phyloP scores from a whole-genome alignment of 2,797 vertebrate genomes.

The Trematomus bernacchii region DNA sequence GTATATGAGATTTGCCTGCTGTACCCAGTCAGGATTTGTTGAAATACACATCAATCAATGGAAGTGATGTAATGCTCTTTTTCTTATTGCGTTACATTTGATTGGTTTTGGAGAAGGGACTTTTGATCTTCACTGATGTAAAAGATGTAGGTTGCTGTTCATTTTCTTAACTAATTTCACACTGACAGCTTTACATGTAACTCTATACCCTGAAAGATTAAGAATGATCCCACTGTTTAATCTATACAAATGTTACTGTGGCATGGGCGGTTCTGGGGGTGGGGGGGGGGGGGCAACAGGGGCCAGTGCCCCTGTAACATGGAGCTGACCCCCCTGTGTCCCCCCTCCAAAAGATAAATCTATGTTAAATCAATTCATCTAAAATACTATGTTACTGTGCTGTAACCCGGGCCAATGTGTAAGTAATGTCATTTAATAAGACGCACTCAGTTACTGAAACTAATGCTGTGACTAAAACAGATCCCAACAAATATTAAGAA shows the following conservation, averaged over 20 bases:
- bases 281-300: no score
- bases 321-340: no score
- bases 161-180: neutral
- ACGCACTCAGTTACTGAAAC: no score
- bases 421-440: no score
- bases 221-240: neutral
- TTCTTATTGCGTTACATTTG: neutral
- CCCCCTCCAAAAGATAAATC: no score
- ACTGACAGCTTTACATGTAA: neutral
- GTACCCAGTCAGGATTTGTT: conserved; percentile 44
- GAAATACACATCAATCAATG: conserved; percentile 26
- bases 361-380: no score
- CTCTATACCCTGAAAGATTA: neutral
- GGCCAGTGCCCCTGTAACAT: no score
- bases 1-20: conserved; percentile 46
- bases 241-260: neutral
- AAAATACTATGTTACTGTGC: no score
- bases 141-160: neutral
- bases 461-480: no score
- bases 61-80: conserved; percentile 13
- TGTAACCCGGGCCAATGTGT: no score
- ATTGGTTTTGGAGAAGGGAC: neutral
- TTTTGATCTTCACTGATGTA: neutral
- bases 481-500: no score
- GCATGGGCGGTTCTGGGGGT: no score